Evolutionary conservation across 2,888 invertebrate species (phyloP).

Genomic region (Helleia helle): DNA sequence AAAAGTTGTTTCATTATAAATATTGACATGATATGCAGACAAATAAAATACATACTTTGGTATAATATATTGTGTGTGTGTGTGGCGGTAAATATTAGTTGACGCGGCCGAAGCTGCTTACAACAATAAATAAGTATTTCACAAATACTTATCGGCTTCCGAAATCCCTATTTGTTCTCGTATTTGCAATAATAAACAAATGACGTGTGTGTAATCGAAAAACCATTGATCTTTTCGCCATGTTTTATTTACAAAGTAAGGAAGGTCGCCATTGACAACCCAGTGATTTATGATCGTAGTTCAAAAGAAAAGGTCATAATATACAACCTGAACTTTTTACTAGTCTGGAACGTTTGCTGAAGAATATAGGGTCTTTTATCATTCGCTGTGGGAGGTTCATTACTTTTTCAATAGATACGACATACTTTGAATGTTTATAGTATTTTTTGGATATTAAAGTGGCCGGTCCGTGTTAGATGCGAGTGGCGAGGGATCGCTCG

Average conservation of each 20-base stretch:
- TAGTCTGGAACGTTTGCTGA: not conserved
- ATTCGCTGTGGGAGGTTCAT: not conserved
- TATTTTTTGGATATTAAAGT: not conserved
- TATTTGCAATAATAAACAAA: not conserved
- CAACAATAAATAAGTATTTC: too few relatives aligned
- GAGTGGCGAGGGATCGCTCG: too few relatives aligned
- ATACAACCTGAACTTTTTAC: not conserved
- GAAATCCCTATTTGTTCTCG: too few relatives aligned
- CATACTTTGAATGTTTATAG: not conserved
- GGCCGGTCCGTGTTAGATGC: too few relatives aligned
- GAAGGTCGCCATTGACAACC: slow-evolving; percentile 6
- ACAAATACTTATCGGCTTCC: too few relatives aligned
- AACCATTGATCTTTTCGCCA: slow-evolving; percentile 5
- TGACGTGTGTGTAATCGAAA: slow-evolving; percentile 6
- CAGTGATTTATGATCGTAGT: slow-evolving; percentile 6
- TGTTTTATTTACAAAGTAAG: slow-evolving; percentile 10
- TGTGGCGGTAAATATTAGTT: too few relatives aligned
- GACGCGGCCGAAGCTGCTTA: too few relatives aligned
- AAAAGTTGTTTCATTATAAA: too few relatives aligned
- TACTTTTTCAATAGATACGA: not conserved
- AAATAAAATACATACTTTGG: too few relatives aligned
- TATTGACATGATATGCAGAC: too few relatives aligned
- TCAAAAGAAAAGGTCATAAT: not conserved
- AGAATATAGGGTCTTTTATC: not conserved
- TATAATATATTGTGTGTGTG: too few relatives aligned